These are phyloP conservation scores for Herpailurus yagouaroundi DNA, from an alignment of 2,113 vertebrate genomes.

Conservation along the genomic window DNA sequence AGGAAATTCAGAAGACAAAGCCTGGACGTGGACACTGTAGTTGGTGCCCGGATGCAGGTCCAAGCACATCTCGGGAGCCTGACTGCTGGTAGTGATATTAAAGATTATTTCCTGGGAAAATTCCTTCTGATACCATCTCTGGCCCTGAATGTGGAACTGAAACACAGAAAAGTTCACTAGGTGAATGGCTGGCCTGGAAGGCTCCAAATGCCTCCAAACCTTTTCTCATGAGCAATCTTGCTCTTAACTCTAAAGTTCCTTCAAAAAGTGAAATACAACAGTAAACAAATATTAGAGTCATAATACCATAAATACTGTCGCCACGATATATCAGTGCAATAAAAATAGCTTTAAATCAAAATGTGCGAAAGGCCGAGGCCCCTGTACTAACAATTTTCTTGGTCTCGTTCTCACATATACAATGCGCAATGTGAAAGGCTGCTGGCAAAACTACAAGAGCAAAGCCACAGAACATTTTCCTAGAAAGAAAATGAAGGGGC, in stretches of 20 bases:
- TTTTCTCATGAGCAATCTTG: neutral
- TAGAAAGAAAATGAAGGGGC: neutral
- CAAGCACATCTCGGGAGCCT: constrained; percentile 89
- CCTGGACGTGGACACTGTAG: constrained; percentile 91
- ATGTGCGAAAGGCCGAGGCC: neutral
- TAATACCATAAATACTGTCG: neutral
- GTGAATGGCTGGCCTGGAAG: neutral
- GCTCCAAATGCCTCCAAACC: neutral
- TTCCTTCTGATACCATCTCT: constrained; percentile 83
- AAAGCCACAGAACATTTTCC: neutral
- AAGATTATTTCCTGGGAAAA: constrained; percentile 85
- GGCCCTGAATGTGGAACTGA: constrained; percentile 83
- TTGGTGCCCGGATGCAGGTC: constrained; percentile 90
- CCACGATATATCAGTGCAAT: neutral
- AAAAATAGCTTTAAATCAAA: constrained; percentile 29
- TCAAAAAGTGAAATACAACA: neutral
- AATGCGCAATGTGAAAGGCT: neutral
- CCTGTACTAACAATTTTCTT: neutral
- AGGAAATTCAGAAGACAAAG: constrained; percentile 83
- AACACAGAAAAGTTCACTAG: constrained; percentile 57
- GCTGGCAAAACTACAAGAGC: neutral
- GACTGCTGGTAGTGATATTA: constrained; percentile 86
- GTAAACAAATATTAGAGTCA: neutral
- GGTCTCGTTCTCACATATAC: neutral
- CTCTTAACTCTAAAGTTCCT: neutral